Evolutionary conservation across 2,888 invertebrate genomes (phyloP), one percentile per base, ranked within the genome.

Genomic region (Hecatera dysodea): DNA sequence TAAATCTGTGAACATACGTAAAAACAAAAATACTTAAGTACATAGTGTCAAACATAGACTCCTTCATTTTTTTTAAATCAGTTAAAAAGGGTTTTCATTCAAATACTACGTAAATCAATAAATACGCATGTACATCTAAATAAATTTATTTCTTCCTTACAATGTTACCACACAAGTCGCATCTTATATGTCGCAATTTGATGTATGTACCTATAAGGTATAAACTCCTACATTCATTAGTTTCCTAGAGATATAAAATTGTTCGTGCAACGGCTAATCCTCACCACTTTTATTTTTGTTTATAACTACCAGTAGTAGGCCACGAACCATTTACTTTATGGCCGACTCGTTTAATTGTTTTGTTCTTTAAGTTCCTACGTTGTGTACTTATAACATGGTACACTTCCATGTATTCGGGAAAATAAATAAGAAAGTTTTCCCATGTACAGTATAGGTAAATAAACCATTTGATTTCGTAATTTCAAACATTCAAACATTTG

Each of bases 231-330:
- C 67, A 57, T 52, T 74, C 61, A 75, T 29, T 36, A 57, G 42
- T 66, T 77, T 77, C 66, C 62, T 62, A 44, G 27, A 72, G 33
- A 44, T 29, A 71, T 66, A 72, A 76, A 71, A 52, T 42, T 19
- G 60, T 56, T 42, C 27, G 62, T 33, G 55, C 56, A 53, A 50
- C 53, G 36, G 53, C 69, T 61, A 64, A 64, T 64, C 44, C 36
- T 19, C 24, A 9, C 17, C 46, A 39, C 19, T 71, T 64, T 69
- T 64, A 63, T 44, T 63, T 48, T 66, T 53, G 62, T 48, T 62
- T 57, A 29, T 44, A 36, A 48, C 22, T 73, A 29, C 36, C 17
- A 60, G 46, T 56, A 66, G 53, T 59, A 53, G 46, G 57, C 60
- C 39, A 56, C 33, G 44, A 50, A 50, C 63, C 50, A 75, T 76